Evolutionary conservation across 1,140 invertebrate species (phyloP).

Genomic region (Drosophila nigromelanica): DNA sequence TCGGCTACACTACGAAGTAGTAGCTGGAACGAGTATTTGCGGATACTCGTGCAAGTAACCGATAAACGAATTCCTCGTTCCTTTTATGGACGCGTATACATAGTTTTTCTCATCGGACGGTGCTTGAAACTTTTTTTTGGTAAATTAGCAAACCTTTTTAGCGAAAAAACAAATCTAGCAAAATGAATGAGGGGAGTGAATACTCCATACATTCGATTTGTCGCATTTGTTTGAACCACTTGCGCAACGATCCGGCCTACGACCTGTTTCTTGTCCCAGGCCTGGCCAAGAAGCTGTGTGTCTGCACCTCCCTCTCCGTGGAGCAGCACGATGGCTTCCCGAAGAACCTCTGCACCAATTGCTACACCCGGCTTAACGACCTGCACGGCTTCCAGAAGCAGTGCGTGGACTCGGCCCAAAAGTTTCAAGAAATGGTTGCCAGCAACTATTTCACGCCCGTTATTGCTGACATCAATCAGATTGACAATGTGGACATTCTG

Average conservation of each 20-base stretch:
- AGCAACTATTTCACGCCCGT: constrained; percentile 59
- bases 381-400: constrained; percentile 73
- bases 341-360: constrained; percentile 72
- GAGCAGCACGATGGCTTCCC: constrained; percentile 77
- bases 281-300: constrained; percentile 72
- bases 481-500: constrained; percentile 57
- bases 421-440: constrained; percentile 76
- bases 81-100: constrained; percentile 50
- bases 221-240: constrained; percentile 68
- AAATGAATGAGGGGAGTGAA: constrained; percentile 65
- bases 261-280: constrained; percentile 74
- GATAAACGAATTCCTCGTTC: constrained; percentile 17
- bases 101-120: constrained; percentile 44
- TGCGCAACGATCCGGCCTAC: constrained; percentile 63
- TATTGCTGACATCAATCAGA: constrained; percentile 33
- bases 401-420: constrained; percentile 75
- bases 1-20: not conserved
- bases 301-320: constrained; percentile 74
- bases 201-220: constrained; percentile 79
- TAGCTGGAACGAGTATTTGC: constrained; percentile 15
- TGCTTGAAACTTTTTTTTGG: constrained; percentile 43
- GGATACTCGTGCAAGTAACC: constrained; percentile 12
- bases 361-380: constrained; percentile 72
- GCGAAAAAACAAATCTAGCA: constrained; percentile 26
- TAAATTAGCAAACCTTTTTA: constrained; percentile 23